Base-by-base conservation (phyloP, 2,113 vertebrate genomes). In the Litocranius walleri region DNA sequence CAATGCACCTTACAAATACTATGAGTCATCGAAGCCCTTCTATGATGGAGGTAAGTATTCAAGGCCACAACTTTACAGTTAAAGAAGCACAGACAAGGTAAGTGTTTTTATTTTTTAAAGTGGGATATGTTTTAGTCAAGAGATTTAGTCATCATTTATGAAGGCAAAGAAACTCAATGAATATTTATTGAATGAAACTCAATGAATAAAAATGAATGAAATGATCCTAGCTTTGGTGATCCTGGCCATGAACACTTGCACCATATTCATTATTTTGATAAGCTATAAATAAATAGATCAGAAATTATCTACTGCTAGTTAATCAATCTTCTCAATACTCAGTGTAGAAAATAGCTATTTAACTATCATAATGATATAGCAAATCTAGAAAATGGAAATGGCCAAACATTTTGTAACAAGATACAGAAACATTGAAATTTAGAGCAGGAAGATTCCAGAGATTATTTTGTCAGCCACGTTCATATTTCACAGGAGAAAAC, bases 1-100 rank as follows among this genome's bases (percentile, higher is more conserved):
- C 86, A 50, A 1, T 96, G 83, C 57, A 97, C 96, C 78, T 97
- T 96, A 88, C 95, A 97, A 91, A 97, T 93, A 93, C 91, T 78
- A 21, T 96, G 96, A 97, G 80, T 98, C 98, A 98, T 97, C 94
- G 93, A 96, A 98, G 87, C 48, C 45, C 71, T 97, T 96, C 94
- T 88, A 77, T 93, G 95, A 94, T 95, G 87, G 94, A 97, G 93
- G 93, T 87, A 84, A 91, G 85, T 95, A 91, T 93, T 91, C 83
- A 67, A n/a, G 45, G 82, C 45, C 94, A 87, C 89, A 89, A 52
- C 95, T 98, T 98, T 93, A 96, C 88, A 83, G 94, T 90, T 84
- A 91, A 83, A 95, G 83, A 87, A 95, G 83, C 59, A 81, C 96
- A 97, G 80, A 93, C 89, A 89, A 93, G 33, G 85, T 86, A 89